Evolutionary conservation across 2,888 invertebrate genomes (phyloP).

Genomic region (Scaptomyza polygonia): DNA sequence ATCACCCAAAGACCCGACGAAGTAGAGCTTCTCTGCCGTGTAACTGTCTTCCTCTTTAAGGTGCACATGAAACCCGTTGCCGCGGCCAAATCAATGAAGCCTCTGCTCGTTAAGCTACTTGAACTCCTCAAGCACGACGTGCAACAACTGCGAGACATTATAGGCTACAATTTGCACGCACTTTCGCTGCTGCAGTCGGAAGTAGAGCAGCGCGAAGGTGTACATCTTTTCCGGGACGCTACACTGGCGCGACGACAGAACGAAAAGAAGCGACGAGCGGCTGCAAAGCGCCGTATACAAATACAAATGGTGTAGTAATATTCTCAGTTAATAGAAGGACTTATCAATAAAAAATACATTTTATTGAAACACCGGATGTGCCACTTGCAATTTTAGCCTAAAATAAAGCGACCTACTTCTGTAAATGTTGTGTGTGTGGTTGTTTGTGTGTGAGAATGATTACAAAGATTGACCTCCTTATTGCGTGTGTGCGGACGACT

Average conservation of each 20-base stretch:
- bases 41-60: constrained; percentile 90
- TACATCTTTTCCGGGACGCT: constrained; percentile 92
- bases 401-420: not conserved
- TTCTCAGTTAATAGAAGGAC: constrained; percentile 17
- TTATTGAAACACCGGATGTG: constrained; percentile 17
- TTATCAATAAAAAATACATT: constrained; percentile 31
- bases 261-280: constrained; percentile 85
- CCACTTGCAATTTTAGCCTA: constrained; percentile 36
- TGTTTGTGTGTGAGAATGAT: not conserved
- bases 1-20: constrained; percentile 88
- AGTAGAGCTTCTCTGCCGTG: constrained; percentile 91
- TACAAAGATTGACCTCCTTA: constrained; percentile 3
- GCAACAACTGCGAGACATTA: constrained; percentile 87
- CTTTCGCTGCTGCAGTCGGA: constrained; percentile 90
- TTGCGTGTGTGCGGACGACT: constrained; percentile 56
- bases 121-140: constrained; percentile 73
- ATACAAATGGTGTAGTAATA: constrained; percentile 70
- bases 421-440: not conserved
- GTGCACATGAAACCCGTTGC: constrained; percentile 92
- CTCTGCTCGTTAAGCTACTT: constrained; percentile 76
- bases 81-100: constrained; percentile 88
- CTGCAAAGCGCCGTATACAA: constrained; percentile 72
- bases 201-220: constrained; percentile 90
- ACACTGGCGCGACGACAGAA: constrained; percentile 87
- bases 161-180: constrained; percentile 94